Base-by-base conservation (phyloP, 1,140 invertebrate genomes). In the Atta colombica region DNA sequence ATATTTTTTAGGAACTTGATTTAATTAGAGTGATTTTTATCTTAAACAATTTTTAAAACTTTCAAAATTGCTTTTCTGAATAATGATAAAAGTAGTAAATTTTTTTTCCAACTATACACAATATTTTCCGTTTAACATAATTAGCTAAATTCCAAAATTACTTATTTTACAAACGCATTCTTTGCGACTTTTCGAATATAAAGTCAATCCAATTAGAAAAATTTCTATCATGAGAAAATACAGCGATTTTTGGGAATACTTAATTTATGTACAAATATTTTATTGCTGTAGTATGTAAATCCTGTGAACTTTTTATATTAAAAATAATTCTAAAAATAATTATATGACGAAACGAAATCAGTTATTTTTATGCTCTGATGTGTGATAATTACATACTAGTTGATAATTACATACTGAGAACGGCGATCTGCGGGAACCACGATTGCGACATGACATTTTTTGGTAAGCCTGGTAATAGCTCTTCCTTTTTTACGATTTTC, bases 401-500 rank as follows among this genome's bases (percentile, higher is more conserved):
- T 55, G 16, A 5, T 4, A 68, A 66, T 71, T 68, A 91, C 80
- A 8, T 49, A 89, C 89, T 91, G 14, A 91, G 28, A 39, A 91
- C 25, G 1, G 88, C 10, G 0, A 66, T 39, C 51, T 90, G 90
- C 0, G 86, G 39, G 2, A 85, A 89, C 86, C 85, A 92, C 0
- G 81, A 21, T 25, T 88, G 68, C 5, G 60, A 78, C 85, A 90
- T 89, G 45, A 91, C 85, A 88, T 89, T 93, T 82, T 92, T 84
- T 58, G 92, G 88, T 51, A 92, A 85, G 69, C 93, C 93, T 39
- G 77, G 92, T 28, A 63, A 80, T 0, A 93, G 72, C 0, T 90
- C 88, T 6, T 92, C 87, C 35, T 90, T 88, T 18, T 92, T 92
- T 3, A 81, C 89, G 0, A 93, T 61, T 7, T 93, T 93, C 90